Base-by-base conservation (phyloP, 2,888 invertebrate genomes). In the Pyrochroa serraticornis region DNA sequence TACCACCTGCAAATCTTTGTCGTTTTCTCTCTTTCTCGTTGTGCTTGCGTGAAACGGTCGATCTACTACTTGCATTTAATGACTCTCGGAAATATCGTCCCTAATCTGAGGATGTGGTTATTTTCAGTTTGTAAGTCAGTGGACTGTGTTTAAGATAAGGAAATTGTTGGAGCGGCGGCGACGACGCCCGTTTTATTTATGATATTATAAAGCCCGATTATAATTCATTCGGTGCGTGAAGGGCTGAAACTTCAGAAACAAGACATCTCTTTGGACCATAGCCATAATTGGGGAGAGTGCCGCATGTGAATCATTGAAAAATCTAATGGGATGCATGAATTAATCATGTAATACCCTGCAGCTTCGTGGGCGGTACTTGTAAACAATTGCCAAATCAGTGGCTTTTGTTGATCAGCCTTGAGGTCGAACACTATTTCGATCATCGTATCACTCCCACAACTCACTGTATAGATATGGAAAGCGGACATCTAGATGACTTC, bases 51-150 rank as follows among this genome's bases (percentile, higher is more conserved):
- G 30, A 7, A 6, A 22, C 31, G 34, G 31, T 44, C 22, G 13
- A 38, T 39, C 3, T 36, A 64, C 60, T 63, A 64, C 60, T 63
- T 66, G 66, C 58, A 63, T 59, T 66, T 67, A 68, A 68, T 65
- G 62, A 55, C 45, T 38, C 63, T 60, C 66, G 66, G 69, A 68
- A 71, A 69, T 67, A 63, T 65, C 65, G 63, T 55, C 57, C 63
- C 63, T 69, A 70, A 70, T 69, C 70, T 67, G 61, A 61, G 67
- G 68, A 65, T 62, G 69, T 60, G 68, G 65, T 65, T 65, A 69
- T 68, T 71, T 69, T 70, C 64, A 68, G 67, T 65, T 66, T 69
- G 67, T 65, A 65, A 69, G 61, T 63, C 69, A 69, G 65, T 63
- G 69, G 69, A 70, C 70, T 64, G 69, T 70, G 67, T 60, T 56